phyloP scores from a whole-genome alignment of 2,888 invertebrate genomes.

The Eupithecia inturbata region DNA sequence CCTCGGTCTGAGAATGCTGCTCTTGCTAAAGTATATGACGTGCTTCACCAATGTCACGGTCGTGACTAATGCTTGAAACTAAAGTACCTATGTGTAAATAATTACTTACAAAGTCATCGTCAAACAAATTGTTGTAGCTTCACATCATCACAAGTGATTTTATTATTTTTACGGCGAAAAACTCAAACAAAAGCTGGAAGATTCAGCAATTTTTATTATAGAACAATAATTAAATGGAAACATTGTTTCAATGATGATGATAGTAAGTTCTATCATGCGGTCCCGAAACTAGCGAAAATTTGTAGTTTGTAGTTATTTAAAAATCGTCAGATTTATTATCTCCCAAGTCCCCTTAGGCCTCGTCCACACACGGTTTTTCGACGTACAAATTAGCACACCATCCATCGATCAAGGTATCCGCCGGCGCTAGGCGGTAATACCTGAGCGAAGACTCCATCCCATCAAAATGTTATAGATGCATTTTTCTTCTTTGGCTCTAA shows the following conservation, averaged over 20 bases:
- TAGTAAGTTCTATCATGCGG: background rate
- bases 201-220: background rate
- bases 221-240: background rate
- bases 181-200: background rate
- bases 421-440: no score
- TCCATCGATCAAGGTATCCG: no score
- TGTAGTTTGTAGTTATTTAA: no score
- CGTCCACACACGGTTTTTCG: no score
- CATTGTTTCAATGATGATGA: background rate
- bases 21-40: conserved; percentile 18
- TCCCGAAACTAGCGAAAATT: background rate
- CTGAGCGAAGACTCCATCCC: no score
- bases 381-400: no score
- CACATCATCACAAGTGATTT: background rate
- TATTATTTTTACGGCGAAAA: background rate
- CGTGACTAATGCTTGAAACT: conserved; percentile 29
- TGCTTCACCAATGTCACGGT: conserved; percentile 38
- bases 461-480: no score
- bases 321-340: no score
- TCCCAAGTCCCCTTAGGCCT: no score
- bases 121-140: background rate
- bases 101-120: conserved; percentile 1
- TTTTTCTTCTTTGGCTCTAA: background rate
- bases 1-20: conserved; percentile 26
- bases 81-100: background rate